phyloP scores from a whole-genome alignment of 1,140 invertebrate genomes.

The Ips typographus region DNA sequence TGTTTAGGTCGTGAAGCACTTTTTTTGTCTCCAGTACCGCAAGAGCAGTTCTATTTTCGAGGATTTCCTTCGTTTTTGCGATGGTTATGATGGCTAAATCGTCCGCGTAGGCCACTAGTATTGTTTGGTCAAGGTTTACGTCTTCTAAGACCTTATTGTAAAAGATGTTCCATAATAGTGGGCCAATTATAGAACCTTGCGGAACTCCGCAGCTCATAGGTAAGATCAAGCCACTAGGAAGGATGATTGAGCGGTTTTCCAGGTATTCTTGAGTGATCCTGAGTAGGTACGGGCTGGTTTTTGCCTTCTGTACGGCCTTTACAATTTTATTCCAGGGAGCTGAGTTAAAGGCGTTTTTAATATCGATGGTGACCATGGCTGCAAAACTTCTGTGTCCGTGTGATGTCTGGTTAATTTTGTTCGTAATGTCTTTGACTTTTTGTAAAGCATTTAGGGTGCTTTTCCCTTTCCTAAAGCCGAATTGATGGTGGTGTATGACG shows the following conservation, averaged over 20 bases:
- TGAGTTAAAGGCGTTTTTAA: too few species aligned
- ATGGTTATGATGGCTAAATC: slow-evolving; percentile 39
- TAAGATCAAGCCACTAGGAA: neutral
- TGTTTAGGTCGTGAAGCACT: neutral
- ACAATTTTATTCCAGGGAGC: neutral
- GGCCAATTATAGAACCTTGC: slow-evolving; percentile 46
- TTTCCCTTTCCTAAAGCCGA: neutral
- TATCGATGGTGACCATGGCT: neutral
- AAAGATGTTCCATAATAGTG: slow-evolving; percentile 45
- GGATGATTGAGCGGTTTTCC: neutral
- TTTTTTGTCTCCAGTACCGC: neutral
- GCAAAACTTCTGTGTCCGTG: neutral
- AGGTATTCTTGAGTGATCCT: neutral
- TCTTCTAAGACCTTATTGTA: slow-evolving; percentile 44
- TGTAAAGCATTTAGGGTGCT: neutral
- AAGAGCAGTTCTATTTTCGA: neutral
- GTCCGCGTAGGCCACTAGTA: slow-evolving; percentile 43
- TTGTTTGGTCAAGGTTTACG: slow-evolving; percentile 29
- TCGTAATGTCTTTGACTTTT: neutral
- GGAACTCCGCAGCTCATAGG: slow-evolving; percentile 31
- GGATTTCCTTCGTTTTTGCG: neutral
- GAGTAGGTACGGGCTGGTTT: neutral
- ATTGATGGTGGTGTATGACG: slow-evolving; percentile 1
- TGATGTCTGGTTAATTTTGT: neutral
- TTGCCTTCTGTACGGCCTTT: neutral